Percentiles rank a stretch among this genome's conserved stretches.
These are phyloP conservation scores for Saxidomus purpurata DNA, from an alignment of 1,140 invertebrate species.

Conservation along the genomic window DNA sequence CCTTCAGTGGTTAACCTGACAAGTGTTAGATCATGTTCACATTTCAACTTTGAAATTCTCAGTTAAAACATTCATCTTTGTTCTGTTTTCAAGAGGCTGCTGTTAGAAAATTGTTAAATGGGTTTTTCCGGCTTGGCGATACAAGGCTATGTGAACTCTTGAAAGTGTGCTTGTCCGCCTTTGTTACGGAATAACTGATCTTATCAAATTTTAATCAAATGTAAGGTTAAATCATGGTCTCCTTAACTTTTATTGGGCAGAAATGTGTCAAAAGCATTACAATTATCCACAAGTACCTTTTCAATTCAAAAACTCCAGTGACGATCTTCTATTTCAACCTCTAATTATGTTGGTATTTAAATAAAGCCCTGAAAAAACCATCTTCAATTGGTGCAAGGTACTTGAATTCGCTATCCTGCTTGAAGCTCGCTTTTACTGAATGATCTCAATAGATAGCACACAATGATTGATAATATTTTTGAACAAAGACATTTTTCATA, in stretches of 20 bases:
- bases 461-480: conserved; percentile 6
- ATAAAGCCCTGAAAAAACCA: conserved; percentile 19
- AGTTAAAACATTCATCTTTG: too few relatives aligned
- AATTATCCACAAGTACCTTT: conserved; percentile 29
- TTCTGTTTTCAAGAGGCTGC: too few relatives aligned
- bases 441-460: neutral
- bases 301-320: conserved; percentile 3
- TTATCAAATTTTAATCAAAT: neutral
- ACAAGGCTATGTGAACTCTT: too few relatives aligned
- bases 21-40: too few relatives aligned
- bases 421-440: neutral
- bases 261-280: conserved; percentile 23
- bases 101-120: too few relatives aligned
- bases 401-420: neutral
- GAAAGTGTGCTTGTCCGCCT: neutral
- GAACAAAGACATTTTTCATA: neutral
- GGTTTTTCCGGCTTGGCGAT: too few relatives aligned
- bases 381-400: conserved; percentile 36
- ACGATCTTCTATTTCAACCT: conserved; percentile 33
- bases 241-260: conserved; percentile 22
- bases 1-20: too few relatives aligned
- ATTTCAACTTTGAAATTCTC: too few relatives aligned
- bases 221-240: conserved; percentile 25
- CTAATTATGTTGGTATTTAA: conserved; percentile 38
- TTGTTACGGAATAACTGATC: conserved; percentile 12